Conservation (phyloP, 1,140 invertebrate species). For the Drosophila sp. region DNA sequence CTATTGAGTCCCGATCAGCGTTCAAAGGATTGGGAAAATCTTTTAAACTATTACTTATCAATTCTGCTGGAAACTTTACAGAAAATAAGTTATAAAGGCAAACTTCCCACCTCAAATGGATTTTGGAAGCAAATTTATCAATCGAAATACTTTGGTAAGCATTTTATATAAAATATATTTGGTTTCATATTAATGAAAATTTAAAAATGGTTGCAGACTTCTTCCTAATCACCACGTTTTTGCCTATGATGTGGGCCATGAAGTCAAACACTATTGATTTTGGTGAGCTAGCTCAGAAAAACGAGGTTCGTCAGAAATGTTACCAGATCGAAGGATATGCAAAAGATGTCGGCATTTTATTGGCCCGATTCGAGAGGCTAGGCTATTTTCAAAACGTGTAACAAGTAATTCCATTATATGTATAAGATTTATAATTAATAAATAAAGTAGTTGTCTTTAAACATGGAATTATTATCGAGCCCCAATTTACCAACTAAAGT, state of each 20-base stretch:
- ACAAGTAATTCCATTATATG: background rate
- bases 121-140: constrained; percentile 29
- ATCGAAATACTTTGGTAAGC: constrained; percentile 39
- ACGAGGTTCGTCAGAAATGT: constrained; percentile 23
- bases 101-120: constrained; percentile 25
- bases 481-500: no score
- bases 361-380: constrained; percentile 48
- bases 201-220: constrained; percentile 37
- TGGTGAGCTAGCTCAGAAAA: constrained; percentile 19
- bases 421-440: no score
- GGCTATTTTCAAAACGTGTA: constrained; percentile 40
- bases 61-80: constrained; percentile 28
- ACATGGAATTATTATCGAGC: no score
- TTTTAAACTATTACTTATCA: constrained; percentile 42
- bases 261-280: constrained; percentile 15
- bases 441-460: no score
- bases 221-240: constrained; percentile 34
- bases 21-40: constrained; percentile 17
- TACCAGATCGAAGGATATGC: constrained; percentile 28
- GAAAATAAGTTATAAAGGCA: constrained; percentile 43
- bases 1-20: constrained; percentile 40
- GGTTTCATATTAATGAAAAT: background rate
- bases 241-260: constrained; percentile 37
- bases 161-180: background rate
- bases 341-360: constrained; percentile 32